A percentile compares a stretch with the other conserved stretches of the same genome.
Evolutionary conservation across 2,113 vertebrate genomes (phyloP).

Genomic region (Melanocharis versteri): DNA sequence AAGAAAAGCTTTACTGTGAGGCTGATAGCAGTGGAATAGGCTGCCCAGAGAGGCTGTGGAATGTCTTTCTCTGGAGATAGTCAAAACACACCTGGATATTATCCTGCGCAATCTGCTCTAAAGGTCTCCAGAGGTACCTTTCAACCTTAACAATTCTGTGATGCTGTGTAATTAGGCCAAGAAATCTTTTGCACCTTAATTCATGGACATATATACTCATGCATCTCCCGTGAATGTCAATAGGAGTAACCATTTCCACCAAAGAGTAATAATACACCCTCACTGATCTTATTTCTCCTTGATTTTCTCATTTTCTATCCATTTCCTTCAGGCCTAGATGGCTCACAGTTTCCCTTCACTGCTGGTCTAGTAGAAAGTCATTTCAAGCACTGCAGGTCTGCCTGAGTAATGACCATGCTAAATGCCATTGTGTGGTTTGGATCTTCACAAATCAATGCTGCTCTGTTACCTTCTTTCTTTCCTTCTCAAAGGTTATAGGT

Average conservation of each 20-base stretch:
- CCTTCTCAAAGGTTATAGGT: slow-evolving; percentile 15
- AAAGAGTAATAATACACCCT: background rate
- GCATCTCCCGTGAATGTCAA: background rate
- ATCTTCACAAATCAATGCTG: background rate
- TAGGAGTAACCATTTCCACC: background rate
- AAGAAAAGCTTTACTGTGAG: background rate
- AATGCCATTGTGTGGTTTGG: slow-evolving; percentile 17
- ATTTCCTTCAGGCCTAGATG: background rate
- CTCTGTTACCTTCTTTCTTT: background rate
- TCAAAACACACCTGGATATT: background rate
- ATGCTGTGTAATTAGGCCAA: background rate
- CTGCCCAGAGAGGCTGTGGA: background rate
- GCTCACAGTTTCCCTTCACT: background rate
- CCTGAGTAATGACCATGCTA: background rate
- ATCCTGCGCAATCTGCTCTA: background rate
- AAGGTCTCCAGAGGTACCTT: background rate
- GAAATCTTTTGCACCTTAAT: background rate
- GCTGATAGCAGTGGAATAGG: background rate
- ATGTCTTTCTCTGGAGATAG: background rate
- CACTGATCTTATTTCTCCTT: background rate
- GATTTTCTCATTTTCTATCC: background rate
- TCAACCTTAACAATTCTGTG: background rate
- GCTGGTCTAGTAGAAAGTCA: background rate
- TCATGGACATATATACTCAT: background rate
- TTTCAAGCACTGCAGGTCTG: slow-evolving; percentile 25